Percentiles rank a stretch among this genome's conserved stretches.
Conservation (phyloP, 2,888 invertebrate species). For the Amiota communis region DNA sequence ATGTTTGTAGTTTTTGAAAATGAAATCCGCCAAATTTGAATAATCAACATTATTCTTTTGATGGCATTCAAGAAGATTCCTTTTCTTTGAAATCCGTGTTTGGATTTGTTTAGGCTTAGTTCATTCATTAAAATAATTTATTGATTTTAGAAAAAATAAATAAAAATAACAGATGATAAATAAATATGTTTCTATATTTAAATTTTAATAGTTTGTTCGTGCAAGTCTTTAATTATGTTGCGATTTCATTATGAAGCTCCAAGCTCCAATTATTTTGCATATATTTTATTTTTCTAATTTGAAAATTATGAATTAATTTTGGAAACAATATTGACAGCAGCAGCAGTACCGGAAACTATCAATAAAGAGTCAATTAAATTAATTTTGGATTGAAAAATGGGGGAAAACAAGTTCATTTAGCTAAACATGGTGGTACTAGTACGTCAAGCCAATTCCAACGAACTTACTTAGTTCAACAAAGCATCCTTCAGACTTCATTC, state of each 20-base stretch:
- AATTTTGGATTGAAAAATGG: conserved; percentile 18
- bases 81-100: not conserved
- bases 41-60: conserved; percentile 7
- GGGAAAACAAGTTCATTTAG: conserved; percentile 21
- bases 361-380: too few relatives aligned
- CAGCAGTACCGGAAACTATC: too few relatives aligned
- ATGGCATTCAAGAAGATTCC: not conserved
- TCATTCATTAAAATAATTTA: not conserved
- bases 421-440: too few relatives aligned
- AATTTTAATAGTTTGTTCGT: conserved; percentile 58
- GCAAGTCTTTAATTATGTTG: conserved; percentile 58
- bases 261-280: conserved; percentile 36
- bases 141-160: not conserved
- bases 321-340: too few relatives aligned
- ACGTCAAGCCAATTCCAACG: too few relatives aligned
- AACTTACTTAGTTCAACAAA: too few relatives aligned
- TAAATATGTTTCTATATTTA: conserved; percentile 43
- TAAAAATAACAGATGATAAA: too few relatives aligned
- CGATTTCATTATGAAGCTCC: not conserved
- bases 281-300: not conserved
- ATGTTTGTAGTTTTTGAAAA: not conserved
- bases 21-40: conserved; percentile 17
- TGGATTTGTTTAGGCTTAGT: not conserved
- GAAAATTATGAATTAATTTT: too few relatives aligned
- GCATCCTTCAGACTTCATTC: too few relatives aligned